phyloP scores from a whole-genome alignment of 2,888 invertebrate species.

The Rhingia rostrata region DNA sequence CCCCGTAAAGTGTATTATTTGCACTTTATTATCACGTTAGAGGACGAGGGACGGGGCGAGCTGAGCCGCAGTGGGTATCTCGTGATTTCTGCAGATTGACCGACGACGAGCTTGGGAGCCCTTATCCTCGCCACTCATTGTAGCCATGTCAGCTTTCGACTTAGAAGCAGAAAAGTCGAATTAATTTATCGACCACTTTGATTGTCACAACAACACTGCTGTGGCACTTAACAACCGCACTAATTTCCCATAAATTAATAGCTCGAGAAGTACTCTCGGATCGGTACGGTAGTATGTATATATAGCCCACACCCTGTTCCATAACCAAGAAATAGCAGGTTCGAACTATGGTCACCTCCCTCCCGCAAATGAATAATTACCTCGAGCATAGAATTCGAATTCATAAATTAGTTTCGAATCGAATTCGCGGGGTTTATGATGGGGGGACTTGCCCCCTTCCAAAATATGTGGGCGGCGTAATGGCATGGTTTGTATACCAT shows the following conservation, averaged over 20 bases:
- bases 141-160: conserved; percentile 29
- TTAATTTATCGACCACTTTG: conserved; percentile 64
- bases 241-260: conserved; percentile 68
- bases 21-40: conserved; percentile 83
- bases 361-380: conserved; percentile 66
- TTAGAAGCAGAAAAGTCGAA: conserved; percentile 24
- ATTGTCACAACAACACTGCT: conserved; percentile 71
- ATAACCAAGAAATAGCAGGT: conserved; percentile 15
- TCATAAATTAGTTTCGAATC: conserved; percentile 66
- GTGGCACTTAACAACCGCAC: conserved; percentile 50
- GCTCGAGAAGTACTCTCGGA: conserved; percentile 43
- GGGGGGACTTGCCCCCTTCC: conserved; percentile 34
- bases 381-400: conserved; percentile 62
- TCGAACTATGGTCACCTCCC: conserved; percentile 10
- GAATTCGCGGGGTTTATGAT: conserved; percentile 33
- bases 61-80: conserved; percentile 1
- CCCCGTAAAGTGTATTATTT: conserved; percentile 80
- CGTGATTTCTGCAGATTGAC: conserved; percentile 12
- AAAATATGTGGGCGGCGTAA: conserved; percentile 65
- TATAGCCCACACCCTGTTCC: conserved; percentile 55
- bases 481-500: conserved; percentile 26
- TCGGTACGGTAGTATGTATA: conserved; percentile 33
- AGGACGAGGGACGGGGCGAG: conserved; percentile 45
- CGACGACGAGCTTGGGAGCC: conserved; percentile 24
- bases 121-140: conserved; percentile 47